Conservation (phyloP, 2,888 invertebrate species). For the Osedax frankpressi region DNA sequence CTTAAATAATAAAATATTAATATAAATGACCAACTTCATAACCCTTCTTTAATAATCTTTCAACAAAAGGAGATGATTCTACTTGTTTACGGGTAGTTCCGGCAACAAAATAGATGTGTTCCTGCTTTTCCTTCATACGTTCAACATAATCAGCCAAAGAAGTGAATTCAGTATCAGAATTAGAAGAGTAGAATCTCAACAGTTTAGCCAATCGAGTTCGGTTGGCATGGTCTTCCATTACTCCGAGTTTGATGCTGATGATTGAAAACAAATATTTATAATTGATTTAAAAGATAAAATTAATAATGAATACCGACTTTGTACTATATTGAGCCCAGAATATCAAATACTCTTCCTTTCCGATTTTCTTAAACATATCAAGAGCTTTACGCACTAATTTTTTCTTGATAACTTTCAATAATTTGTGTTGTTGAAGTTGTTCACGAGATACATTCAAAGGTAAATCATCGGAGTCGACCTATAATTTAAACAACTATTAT, state of each 20-base stretch:
- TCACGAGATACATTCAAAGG: constrained; percentile 95
- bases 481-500: constrained; percentile 16
- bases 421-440: constrained; percentile 93
- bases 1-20: not conserved
- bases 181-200: constrained; percentile 71
- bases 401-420: constrained; percentile 97
- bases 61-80: constrained; percentile 77
- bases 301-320: constrained; percentile 65
- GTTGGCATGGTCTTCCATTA: constrained; percentile 94
- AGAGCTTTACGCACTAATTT: constrained; percentile 90
- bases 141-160: constrained; percentile 75
- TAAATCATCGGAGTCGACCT: constrained; percentile 87
- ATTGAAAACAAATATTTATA: not conserved
- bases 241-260: constrained; percentile 72
- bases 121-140: constrained; percentile 87
- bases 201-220: constrained; percentile 87
- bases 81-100: constrained; percentile 79
- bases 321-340: constrained; percentile 99
- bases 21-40: constrained; percentile 55
- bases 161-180: constrained; percentile 54
- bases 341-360: constrained; percentile 70
- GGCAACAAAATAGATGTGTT: constrained; percentile 89
- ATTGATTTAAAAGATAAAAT: not conserved
- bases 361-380: constrained; percentile 93
- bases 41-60: constrained; percentile 77